phyloP scores from a whole-genome alignment of 2,113 vertebrate genomes.

The Lycaon pictus region DNA sequence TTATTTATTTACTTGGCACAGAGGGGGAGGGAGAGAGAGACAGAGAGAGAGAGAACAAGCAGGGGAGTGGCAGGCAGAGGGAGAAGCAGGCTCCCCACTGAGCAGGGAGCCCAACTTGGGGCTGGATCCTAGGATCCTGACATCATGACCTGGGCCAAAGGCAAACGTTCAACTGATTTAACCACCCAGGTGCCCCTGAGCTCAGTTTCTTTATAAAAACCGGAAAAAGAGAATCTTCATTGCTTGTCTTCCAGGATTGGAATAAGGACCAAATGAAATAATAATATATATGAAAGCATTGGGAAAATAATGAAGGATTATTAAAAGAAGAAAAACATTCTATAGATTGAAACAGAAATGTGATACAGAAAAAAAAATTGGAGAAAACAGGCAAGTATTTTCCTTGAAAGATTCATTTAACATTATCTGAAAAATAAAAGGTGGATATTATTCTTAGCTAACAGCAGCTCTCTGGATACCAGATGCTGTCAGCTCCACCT shows the following conservation, averaged over 20 bases:
- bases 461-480: not conserved
- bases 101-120: too few species aligned
- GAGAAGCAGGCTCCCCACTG: too few species aligned
- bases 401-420: not conserved
- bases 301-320: not conserved
- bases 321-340: not conserved
- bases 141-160: too few species aligned
- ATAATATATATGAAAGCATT: not conserved
- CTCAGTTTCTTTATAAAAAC: not conserved
- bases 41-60: too few species aligned
- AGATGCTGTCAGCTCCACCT: slow-evolving; percentile 4
- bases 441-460: not conserved
- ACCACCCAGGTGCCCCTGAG: not conserved
- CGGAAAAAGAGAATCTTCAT: not conserved
- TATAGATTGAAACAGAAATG: not conserved
- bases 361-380: not conserved
- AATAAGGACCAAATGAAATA: slow-evolving; percentile 7
- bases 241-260: not conserved
- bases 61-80: too few species aligned
- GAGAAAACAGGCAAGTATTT: not conserved
- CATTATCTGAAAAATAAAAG: slow-evolving; percentile 46
- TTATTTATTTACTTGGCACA: too few species aligned
- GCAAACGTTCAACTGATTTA: too few species aligned
- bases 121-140: too few species aligned
- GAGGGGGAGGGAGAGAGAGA: too few species aligned